Evolutionary conservation across 1,140 invertebrate species (phyloP).

Genomic region (Drosophila melanica): DNA sequence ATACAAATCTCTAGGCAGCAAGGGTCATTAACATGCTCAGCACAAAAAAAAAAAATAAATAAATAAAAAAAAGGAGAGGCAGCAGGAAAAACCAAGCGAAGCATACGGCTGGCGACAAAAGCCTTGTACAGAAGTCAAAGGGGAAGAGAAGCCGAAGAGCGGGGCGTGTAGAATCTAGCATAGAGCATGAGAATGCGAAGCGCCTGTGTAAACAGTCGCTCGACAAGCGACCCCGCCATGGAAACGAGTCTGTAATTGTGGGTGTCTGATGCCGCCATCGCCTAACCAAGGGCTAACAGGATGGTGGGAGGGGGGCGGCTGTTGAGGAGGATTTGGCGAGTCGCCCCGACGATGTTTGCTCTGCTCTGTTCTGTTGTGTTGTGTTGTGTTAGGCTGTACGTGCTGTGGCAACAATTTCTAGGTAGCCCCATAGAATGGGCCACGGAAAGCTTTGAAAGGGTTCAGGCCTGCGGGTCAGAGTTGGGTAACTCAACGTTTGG

Average conservation of each 20-base stretch:
- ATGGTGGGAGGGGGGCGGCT: neutral
- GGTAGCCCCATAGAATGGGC: neutral
- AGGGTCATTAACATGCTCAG: conserved; percentile 78
- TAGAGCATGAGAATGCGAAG: conserved; percentile 26
- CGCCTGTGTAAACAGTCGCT: conserved; percentile 45
- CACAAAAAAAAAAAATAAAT: conserved; percentile 27
- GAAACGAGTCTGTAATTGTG: conserved; percentile 71
- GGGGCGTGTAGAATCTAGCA: conserved; percentile 9
- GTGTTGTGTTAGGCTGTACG: conserved; percentile 18
- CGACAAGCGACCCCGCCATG: conserved; percentile 53
- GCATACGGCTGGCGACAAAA: conserved; percentile 58
- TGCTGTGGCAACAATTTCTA: conserved; percentile 31
- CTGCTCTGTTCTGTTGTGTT: neutral
- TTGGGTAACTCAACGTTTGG: conserved; percentile 1
- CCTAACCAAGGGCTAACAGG: conserved; percentile 3
- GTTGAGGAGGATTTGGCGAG: conserved; percentile 25
- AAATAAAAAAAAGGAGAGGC: neutral
- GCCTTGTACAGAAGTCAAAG: conserved; percentile 37
- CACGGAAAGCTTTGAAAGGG: conserved; percentile 8
- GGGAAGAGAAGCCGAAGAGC: neutral
- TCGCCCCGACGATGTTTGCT: conserved; percentile 13
- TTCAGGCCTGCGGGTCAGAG: conserved; percentile 20
- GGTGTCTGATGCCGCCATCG: conserved; percentile 53
- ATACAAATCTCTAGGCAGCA: conserved; percentile 65
- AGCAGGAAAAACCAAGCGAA: conserved; percentile 9